phyloP scores from a whole-genome alignment of 2,888 invertebrate species.

The Leptopilina syphax region DNA sequence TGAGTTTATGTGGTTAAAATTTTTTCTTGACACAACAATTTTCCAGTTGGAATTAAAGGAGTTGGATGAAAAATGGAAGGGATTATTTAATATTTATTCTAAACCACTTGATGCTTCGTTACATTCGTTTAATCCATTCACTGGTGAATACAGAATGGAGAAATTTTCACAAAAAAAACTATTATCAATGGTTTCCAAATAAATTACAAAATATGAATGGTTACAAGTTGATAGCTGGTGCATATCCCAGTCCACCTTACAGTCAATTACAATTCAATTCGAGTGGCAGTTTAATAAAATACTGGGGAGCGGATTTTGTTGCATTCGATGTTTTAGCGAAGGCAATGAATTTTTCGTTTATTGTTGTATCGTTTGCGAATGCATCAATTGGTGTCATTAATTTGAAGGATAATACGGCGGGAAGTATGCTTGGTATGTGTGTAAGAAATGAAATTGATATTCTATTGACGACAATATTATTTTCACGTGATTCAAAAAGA shows the following conservation, averaged over 20 bases:
- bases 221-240: neutral
- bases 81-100: neutral
- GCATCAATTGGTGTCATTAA: neutral
- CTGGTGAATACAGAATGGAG: neutral
- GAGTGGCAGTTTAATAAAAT: neutral
- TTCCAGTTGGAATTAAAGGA: neutral
- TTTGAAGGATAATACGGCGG: neutral
- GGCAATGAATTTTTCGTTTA: neutral
- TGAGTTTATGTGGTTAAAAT: neutral
- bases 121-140: neutral
- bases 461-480: neutral
- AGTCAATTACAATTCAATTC: neutral
- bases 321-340: neutral
- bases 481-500: no score
- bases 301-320: neutral
- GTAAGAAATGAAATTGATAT: neutral
- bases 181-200: neutral
- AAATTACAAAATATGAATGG: conserved; percentile 12
- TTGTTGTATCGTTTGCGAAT: neutral
- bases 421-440: neutral
- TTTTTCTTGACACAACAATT: neutral
- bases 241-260: neutral
- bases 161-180: neutral
- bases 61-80: neutral
- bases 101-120: neutral